These are phyloP conservation scores for Agelastica alni DNA, from an alignment of 2,888 invertebrate genomes.

Conservation along the genomic window DNA sequence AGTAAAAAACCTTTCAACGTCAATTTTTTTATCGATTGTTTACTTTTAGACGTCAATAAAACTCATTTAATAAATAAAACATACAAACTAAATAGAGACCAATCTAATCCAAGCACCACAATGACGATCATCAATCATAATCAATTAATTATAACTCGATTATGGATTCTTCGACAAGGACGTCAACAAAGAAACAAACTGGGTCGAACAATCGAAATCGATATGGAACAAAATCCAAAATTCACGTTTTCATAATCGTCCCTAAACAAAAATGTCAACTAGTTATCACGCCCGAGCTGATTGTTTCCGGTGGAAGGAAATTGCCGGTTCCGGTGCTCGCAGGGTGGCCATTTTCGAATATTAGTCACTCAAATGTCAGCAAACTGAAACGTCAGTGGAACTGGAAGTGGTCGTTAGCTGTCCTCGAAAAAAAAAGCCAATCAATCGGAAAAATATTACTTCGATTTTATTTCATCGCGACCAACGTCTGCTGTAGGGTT, in stretches of 20 bases:
- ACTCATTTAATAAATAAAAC: too few species aligned
- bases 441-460: not conserved
- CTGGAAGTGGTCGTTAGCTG: constrained; percentile 1
- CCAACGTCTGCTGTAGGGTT: too few species aligned
- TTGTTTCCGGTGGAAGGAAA: constrained; percentile 48
- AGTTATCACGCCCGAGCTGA: constrained; percentile 43
- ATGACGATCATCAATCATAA: not conserved
- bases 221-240: constrained; percentile 39
- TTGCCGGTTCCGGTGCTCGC: constrained; percentile 42
- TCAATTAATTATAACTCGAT: not conserved
- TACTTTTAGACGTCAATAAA: too few species aligned
- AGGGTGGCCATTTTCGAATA: constrained; percentile 31
- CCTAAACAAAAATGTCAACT: constrained; percentile 41
- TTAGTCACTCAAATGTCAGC: constrained; percentile 21
- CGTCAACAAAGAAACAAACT: not conserved
- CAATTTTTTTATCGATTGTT: too few species aligned
- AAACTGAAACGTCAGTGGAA: not conserved
- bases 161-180: not conserved
- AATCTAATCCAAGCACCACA: too few species aligned
- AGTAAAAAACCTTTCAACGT: too few species aligned
- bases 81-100: too few species aligned
- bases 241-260: constrained; percentile 39
- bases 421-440: not conserved
- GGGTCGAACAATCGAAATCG: constrained; percentile 6
- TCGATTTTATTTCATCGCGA: too few species aligned